Conservation (phyloP, 2,797 vertebrate genomes). For the Caiman crocodilus region DNA sequence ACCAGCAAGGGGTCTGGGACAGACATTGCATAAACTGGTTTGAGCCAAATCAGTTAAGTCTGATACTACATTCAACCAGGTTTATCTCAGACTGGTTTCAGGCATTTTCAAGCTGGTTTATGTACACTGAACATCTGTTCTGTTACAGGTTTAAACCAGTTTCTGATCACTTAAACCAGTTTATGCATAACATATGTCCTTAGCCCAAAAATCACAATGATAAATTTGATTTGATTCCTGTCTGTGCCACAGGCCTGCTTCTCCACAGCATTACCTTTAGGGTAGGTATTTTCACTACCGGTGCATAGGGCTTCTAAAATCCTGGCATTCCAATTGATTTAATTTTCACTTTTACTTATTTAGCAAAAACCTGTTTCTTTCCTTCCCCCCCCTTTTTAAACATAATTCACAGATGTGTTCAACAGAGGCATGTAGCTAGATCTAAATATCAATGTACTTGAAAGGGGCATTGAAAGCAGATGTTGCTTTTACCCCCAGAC, state of each 20-base stretch:
- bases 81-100: too few relatives aligned
- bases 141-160: too few relatives aligned
- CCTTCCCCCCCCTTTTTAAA: neutral
- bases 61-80: too few relatives aligned
- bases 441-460: neutral
- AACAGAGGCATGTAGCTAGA: neutral
- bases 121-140: too few relatives aligned
- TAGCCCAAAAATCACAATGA: neutral
- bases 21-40: too few relatives aligned
- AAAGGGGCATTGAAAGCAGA: neutral
- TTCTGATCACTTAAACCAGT: too few relatives aligned
- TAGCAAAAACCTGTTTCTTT: neutral
- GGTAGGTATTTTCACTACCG: neutral
- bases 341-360: neutral
- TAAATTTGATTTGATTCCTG: neutral
- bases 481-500: neutral
- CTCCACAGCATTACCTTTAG: neutral
- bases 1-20: too few relatives aligned
- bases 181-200: too few relatives aligned
- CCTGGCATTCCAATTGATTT: neutral
- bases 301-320: conserved; percentile 8
- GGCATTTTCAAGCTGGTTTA: too few relatives aligned
- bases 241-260: neutral
- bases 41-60: too few relatives aligned
- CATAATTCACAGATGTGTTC: neutral